Percentiles rank a stretch among this genome's conserved stretches.
Evolutionary conservation across 2,113 vertebrate genomes (phyloP).

Genomic region (Erythrocercus mccallii): DNA sequence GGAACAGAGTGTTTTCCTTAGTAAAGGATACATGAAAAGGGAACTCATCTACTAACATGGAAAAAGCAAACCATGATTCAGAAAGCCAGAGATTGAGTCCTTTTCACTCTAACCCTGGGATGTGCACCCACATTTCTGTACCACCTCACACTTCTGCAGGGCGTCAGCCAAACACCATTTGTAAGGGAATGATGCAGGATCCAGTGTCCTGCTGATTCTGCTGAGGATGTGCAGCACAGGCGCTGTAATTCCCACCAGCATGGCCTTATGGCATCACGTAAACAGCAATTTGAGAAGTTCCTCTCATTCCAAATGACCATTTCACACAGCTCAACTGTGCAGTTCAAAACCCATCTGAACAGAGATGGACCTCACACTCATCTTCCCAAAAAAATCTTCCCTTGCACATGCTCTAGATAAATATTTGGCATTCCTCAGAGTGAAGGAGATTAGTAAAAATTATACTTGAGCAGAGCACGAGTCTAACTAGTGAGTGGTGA

Average conservation of each 20-base stretch:
- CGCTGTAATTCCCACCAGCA: neutral
- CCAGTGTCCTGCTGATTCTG: neutral
- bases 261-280: accelerated
- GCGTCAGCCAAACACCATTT: neutral
- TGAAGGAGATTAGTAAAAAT: neutral
- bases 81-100: neutral
- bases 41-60: neutral
- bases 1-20: neutral
- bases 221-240: neutral
- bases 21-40: neutral
- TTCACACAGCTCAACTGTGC: neutral
- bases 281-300: neutral
- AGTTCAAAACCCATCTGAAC: neutral
- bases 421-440: neutral
- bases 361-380: neutral
- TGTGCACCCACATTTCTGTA: neutral
- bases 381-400: neutral
- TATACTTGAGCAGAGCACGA: neutral
- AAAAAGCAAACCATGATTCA: neutral
- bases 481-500: constrained; percentile 5
- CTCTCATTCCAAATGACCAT: neutral
- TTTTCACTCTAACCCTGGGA: neutral
- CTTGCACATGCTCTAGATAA: neutral
- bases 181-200: neutral
- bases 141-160: neutral